Base-by-base conservation (phyloP, 2,113 vertebrate species). In the Malurus elegans region DNA sequence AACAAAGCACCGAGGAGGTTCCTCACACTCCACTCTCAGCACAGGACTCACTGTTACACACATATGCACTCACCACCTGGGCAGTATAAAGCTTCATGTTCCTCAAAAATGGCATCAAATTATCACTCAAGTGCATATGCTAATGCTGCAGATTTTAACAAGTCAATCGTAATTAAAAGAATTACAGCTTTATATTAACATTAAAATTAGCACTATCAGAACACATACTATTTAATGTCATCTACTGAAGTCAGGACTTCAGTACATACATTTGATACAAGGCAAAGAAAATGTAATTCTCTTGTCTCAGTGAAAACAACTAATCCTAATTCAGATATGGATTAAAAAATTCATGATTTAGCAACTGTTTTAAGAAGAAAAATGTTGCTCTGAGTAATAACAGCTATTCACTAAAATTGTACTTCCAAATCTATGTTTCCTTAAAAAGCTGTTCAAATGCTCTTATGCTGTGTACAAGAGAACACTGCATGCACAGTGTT, bases 371-470 rank as follows among this genome's bases (percentile, higher is more conserved):
- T 70, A 84, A 71, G 56, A 94, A 67, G 45, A 21, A 10, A 62
- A 75, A 48, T 50, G 28, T 67, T 73, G 9, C 9, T 31, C 48
- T 19, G 17, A 89, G 48, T n/a, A 87, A 76, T 29, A 51, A 88
- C 15, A 57, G 32, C 31, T 80, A 80, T 54, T 95, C 50, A 64
- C 48, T 81, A 40, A 93, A 94, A 92, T 10, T 40, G 47, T 65
- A 86, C 34, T 86, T 97, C 81, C 74, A 3, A 40, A 81, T 65
- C 80, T 82, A 93, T 60, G 42, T 88, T 87, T 78, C 92, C 93
- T 91, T 94, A 85, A 96, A 96, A 97, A 97, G 94, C 80, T 75
- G 47, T 96, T 79, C 70, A 81, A 94, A 92, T 80, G 75, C 64
- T 79, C 67, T 86, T 47, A 86, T 19, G 45, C 32, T 66, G 28